Evolutionary conservation across 2,888 invertebrate genomes (phyloP).

Genomic region (Drosophila dives): DNA sequence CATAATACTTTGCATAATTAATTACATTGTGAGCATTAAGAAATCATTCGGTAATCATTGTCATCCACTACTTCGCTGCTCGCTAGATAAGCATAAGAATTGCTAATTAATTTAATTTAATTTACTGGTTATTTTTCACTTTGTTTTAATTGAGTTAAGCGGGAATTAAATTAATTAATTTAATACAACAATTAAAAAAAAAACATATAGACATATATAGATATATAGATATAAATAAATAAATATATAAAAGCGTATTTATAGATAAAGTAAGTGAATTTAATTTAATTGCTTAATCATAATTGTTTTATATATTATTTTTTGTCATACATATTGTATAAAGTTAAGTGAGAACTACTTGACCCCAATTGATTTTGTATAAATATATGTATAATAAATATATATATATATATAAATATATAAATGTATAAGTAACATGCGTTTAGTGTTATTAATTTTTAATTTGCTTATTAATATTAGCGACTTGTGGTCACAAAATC

Average conservation of each 20-base stretch:
- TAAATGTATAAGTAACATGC: background rate
- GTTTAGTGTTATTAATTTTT: conserved; percentile 8
- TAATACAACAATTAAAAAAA: background rate
- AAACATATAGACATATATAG: too few species aligned
- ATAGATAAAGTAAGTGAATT: background rate
- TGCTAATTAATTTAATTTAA: background rate
- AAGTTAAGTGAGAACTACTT: background rate
- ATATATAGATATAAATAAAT: background rate
- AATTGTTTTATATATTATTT: background rate
- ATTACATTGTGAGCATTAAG: background rate
- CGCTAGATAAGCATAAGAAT: background rate
- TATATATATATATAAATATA: background rate
- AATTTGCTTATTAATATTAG: conserved; percentile 31
- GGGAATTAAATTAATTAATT: background rate
- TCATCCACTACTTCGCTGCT: background rate
- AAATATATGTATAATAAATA: too few species aligned
- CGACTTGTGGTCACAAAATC: conserved; percentile 24
- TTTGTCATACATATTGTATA: fast-evolving
- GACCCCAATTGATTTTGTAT: background rate
- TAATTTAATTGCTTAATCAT: background rate
- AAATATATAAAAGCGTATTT: background rate
- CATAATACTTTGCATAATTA: background rate
- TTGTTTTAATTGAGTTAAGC: background rate
- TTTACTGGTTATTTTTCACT: background rate
- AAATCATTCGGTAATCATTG: background rate